Conservation (phyloP, 2,797 vertebrate genomes). For the Manis pentadactyla region DNA sequence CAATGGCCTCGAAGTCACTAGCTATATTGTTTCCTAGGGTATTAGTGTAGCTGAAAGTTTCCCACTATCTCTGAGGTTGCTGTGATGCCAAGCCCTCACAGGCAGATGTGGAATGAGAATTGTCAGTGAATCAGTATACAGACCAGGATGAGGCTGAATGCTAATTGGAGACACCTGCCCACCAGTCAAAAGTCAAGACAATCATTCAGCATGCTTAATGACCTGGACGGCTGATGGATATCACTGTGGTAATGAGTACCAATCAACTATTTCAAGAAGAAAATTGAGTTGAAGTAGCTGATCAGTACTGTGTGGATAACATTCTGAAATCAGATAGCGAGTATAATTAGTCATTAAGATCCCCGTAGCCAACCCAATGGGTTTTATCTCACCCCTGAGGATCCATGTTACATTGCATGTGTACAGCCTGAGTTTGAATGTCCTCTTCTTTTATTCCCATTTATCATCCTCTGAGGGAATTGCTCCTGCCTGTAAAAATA, state of each 20-base stretch:
- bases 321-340: slow-evolving; percentile 65
- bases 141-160: not conserved
- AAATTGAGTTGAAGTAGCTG: slow-evolving; percentile 69
- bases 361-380: slow-evolving; percentile 8
- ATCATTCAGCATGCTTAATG: not conserved
- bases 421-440: slow-evolving; percentile 47
- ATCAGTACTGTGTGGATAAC: slow-evolving; percentile 53
- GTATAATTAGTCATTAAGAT: slow-evolving; percentile 63
- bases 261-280: slow-evolving; percentile 67
- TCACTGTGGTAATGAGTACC: slow-evolving; percentile 44
- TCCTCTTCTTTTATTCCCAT: slow-evolving; percentile 60
- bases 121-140: not conserved
- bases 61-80: not conserved
- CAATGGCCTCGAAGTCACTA: not conserved
- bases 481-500: slow-evolving; percentile 73
- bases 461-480: slow-evolving; percentile 46
- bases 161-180: not conserved
- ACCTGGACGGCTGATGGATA: not conserved
- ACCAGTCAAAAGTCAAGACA: slow-evolving; percentile 39
- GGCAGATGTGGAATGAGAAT: not conserved
- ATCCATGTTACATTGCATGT: slow-evolving; percentile 11
- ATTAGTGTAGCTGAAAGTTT: not conserved
- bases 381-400: slow-evolving; percentile 46
- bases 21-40: not conserved
- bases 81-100: not conserved